Conservation (phyloP, 2,888 invertebrate genomes). For the Dyspetes luteomarginatus region DNA sequence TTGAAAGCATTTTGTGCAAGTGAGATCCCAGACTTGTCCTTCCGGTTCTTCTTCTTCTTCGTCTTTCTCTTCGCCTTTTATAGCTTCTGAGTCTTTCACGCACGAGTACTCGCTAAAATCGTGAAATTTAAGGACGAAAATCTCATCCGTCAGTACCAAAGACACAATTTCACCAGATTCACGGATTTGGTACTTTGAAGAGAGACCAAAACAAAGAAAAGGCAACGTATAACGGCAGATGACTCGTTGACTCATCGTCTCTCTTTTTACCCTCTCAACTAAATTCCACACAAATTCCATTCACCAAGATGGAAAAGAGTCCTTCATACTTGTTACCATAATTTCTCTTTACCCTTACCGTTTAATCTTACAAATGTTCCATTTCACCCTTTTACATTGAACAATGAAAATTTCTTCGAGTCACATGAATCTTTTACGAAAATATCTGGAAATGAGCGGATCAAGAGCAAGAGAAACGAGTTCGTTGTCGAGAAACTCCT, state of each 20-base stretch:
- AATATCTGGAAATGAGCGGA: too few species aligned
- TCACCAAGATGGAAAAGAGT: slow-evolving; percentile 36
- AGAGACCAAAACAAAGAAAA: background rate
- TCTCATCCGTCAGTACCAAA: slow-evolving; percentile 56
- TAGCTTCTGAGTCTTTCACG: too few species aligned
- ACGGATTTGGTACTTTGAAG: slow-evolving; percentile 45
- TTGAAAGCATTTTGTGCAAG: slow-evolving; percentile 62
- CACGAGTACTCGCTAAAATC: slow-evolving; percentile 51
- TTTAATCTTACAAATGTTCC: slow-evolving; percentile 22
- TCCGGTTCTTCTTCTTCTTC: slow-evolving; percentile 28
- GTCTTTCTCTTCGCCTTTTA: too few species aligned
- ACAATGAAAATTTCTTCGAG: slow-evolving; percentile 13
- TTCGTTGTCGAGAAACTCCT: background rate
- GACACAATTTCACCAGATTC: slow-evolving; percentile 40
- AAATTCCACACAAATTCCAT: slow-evolving; percentile 55
- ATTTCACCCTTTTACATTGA: background rate
- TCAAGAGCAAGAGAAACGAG: background rate
- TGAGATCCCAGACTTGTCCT: slow-evolving; percentile 45
- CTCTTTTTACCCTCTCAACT: slow-evolving; percentile 6
- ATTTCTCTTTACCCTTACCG: slow-evolving; percentile 28
- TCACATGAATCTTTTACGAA: background rate
- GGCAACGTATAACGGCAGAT: slow-evolving; percentile 12
- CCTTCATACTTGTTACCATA: slow-evolving; percentile 26
- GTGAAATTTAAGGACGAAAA: slow-evolving; percentile 56
- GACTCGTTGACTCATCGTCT: slow-evolving; percentile 24